These are phyloP conservation scores for Tiliqua scincoides DNA, from an alignment of 2,113 vertebrate genomes.

Conservation along the genomic window DNA sequence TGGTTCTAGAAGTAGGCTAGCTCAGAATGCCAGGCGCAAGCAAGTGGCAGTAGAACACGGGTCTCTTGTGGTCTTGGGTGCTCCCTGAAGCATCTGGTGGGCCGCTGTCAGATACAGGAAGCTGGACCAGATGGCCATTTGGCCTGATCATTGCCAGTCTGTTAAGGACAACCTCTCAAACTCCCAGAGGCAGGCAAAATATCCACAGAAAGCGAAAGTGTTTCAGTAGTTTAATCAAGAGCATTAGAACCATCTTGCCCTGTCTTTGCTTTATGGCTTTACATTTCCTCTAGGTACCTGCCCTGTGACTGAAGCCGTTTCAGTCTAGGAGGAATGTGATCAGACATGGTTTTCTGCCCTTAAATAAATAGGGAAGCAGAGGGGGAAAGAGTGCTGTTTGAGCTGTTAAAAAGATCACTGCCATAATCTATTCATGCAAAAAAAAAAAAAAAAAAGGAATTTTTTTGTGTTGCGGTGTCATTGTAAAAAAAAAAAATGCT, in stretches of 20 bases:
- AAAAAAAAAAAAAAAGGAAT: background rate
- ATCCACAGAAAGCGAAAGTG: background rate
- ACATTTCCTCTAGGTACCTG: background rate
- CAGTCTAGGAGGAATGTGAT: background rate
- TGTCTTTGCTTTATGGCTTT: background rate
- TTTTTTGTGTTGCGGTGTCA: background rate
- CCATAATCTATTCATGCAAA: constrained; percentile 33
- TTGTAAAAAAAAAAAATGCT: constrained; percentile 5
- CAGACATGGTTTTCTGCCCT: background rate
- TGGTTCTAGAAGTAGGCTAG: no score
- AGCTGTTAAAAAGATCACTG: constrained; percentile 40
- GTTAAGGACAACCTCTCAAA: background rate
- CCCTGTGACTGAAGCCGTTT: background rate
- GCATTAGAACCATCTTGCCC: background rate
- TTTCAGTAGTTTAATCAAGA: background rate
- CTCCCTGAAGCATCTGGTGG: no score
- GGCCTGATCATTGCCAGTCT: background rate
- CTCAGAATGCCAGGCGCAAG: no score
- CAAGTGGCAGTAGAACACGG: no score
- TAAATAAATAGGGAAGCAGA: background rate
- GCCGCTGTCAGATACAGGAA: no score
- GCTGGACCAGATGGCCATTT: no score
- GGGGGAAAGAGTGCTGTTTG: background rate
- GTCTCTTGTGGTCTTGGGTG: no score
- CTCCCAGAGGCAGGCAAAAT: background rate